These are phyloP conservation scores for Dusona sp. DNA, from an alignment of 2,888 invertebrate species.

Conservation along the genomic window DNA sequence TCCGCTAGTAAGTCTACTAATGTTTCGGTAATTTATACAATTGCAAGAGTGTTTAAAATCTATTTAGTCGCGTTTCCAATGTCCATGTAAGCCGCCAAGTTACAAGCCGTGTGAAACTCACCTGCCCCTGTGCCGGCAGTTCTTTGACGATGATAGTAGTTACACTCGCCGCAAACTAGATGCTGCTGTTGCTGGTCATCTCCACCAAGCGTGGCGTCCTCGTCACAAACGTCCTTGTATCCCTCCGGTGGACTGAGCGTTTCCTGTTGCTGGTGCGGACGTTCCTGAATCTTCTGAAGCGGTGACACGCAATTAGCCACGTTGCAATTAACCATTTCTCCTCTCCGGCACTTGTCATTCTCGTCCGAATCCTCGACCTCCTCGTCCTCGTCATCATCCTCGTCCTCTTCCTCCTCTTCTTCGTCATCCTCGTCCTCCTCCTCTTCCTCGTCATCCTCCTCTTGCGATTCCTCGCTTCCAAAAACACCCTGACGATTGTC, in stretches of 20 bases:
- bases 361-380: conserved; percentile 72
- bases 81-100: conserved; percentile 12
- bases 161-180: conserved; percentile 87
- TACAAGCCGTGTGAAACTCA: conserved; percentile 78
- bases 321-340: conserved; percentile 55
- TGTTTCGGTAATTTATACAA: conserved; percentile 36
- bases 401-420: conserved; percentile 72
- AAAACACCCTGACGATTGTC: conserved; percentile 52
- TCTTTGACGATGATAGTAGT: conserved; percentile 84
- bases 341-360: conserved; percentile 68
- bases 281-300: conserved; percentile 76
- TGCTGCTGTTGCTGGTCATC: conserved; percentile 73
- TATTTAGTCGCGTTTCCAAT: not conserved
- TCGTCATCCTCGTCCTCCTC: conserved; percentile 72
- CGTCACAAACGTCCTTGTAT: conserved; percentile 93
- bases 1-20: not conserved
- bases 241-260: conserved; percentile 96
- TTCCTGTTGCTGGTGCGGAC: conserved; percentile 86
- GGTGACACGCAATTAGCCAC: conserved; percentile 62
- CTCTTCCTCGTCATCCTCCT: conserved; percentile 72
- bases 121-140: conserved; percentile 82
- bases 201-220: conserved; percentile 86
- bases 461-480: conserved; percentile 73
- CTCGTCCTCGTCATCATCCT: conserved; percentile 61
- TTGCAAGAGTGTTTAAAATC: conserved; percentile 7